These are phyloP conservation scores for Caretta caretta DNA, from an alignment of 2,113 vertebrate genomes.

Conservation along the genomic window DNA sequence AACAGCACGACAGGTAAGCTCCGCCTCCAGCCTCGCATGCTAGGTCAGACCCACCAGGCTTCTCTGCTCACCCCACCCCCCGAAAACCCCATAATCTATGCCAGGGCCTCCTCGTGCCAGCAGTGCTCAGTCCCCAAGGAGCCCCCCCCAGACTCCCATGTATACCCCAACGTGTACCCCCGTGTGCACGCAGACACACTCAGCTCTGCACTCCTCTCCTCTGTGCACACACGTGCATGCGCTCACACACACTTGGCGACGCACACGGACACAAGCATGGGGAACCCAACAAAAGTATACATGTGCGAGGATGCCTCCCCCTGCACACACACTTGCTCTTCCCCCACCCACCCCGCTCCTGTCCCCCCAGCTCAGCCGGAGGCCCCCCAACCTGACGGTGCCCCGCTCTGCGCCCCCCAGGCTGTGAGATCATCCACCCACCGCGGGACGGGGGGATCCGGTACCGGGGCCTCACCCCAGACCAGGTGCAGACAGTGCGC, in stretches of 20 bases:
- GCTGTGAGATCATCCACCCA: conserved; percentile 93
- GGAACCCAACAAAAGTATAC: neutral
- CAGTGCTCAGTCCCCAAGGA: neutral
- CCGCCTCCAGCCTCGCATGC: neutral
- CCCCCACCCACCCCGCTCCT: neutral
- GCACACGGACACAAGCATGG: neutral
- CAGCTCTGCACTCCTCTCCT: neutral
- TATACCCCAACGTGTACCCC: neutral
- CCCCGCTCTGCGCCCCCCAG: conserved; percentile 50
- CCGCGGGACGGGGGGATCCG: conserved; percentile 95
- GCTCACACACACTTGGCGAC: neutral
- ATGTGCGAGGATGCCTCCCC: too few relatives aligned
- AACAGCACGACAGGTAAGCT: neutral
- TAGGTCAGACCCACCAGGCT: neutral
- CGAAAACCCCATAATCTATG: neutral
- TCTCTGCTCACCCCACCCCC: neutral
- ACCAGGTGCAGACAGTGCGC: conserved; percentile 87
- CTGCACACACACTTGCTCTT: too few relatives aligned
- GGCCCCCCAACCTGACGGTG: neutral
- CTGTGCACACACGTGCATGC: fast-evolving
- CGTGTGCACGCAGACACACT: neutral
- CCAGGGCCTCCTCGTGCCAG: neutral
- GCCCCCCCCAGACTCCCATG: neutral
- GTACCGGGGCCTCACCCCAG: conserved; percentile 93
- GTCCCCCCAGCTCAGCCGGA: too few relatives aligned